Percentiles rank a stretch among this genome's conserved stretches.
phyloP scores from a whole-genome alignment of 2,797 vertebrate genomes.

The Clamator glandarius region DNA sequence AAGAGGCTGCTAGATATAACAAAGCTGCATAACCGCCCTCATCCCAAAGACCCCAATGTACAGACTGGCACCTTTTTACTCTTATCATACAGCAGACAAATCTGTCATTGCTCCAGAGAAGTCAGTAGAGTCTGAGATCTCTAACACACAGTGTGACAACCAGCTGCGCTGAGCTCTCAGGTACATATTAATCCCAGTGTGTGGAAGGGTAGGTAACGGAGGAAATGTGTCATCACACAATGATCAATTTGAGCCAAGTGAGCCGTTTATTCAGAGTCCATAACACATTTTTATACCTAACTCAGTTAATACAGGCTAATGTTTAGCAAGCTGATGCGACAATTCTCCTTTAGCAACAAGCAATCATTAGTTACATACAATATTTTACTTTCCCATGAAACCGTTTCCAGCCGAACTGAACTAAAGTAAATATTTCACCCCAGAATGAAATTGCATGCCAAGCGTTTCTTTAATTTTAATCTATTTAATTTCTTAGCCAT shows the following conservation, averaged over 20 bases:
- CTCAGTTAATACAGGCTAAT: no score
- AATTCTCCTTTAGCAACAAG: no score
- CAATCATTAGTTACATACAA: no score
- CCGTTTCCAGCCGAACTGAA: background rate
- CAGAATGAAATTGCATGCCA: background rate
- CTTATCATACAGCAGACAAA: background rate
- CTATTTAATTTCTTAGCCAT: background rate
- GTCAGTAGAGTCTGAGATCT: background rate
- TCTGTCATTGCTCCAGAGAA: background rate
- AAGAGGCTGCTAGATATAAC: background rate
- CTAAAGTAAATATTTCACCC: background rate
- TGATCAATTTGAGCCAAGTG: no score
- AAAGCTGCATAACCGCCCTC: background rate
- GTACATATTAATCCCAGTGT: background rate
- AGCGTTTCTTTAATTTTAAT: background rate
- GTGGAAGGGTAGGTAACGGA: background rate
- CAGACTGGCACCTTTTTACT: background rate
- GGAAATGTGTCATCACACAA: no score
- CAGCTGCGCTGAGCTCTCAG: background rate
- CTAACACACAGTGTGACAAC: background rate
- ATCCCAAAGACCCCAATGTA: accelerated
- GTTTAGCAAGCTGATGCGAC: no score
- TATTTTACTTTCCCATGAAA: background rate
- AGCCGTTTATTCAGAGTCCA: no score
- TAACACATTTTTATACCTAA: no score